Conservation (phyloP, 2,797 vertebrate genomes). For the Chanos chanos region DNA sequence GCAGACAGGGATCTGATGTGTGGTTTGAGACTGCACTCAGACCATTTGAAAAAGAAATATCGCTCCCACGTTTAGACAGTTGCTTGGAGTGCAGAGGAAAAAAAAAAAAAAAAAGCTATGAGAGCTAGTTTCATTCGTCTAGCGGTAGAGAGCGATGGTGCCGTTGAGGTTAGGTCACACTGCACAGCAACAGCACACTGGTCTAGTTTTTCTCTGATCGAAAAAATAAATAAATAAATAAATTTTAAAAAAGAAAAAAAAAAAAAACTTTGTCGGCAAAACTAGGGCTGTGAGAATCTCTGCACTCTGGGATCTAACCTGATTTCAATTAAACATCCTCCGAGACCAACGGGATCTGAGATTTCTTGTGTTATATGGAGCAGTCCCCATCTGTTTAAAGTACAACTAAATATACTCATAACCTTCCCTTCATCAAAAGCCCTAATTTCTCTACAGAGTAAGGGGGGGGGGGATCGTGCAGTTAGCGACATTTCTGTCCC, state of each 20-base stretch:
- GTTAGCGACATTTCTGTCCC: slow-evolving; percentile 3
- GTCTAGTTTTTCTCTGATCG: slow-evolving; percentile 35
- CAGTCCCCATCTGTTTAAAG: slow-evolving; percentile 57
- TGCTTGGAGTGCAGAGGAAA: no score
- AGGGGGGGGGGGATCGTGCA: no score
- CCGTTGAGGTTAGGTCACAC: no score
- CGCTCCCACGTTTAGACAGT: no score
- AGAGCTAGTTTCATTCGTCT: slow-evolving; percentile 54
- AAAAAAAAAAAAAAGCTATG: slow-evolving; percentile 34
- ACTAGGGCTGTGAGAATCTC: slow-evolving; percentile 70
- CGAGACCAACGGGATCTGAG: slow-evolving; percentile 62
- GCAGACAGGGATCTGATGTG: no score
- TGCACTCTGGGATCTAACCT: slow-evolving; percentile 78
- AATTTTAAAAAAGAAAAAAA: no score
- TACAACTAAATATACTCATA: slow-evolving; percentile 71
- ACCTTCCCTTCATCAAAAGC: slow-evolving; percentile 58
- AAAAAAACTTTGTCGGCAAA: slow-evolving; percentile 68
- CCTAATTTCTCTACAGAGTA: slow-evolving; percentile 42
- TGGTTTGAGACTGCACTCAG: no score
- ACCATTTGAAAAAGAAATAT: no score
- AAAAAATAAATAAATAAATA: no score
- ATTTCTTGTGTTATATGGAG: slow-evolving; percentile 62
- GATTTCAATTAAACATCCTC: slow-evolving; percentile 73
- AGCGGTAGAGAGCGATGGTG: no score
- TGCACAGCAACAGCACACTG: no score